These are phyloP conservation scores for Lutjanus campechanus DNA, from an alignment of 2,797 vertebrate species.

Conservation along the genomic window DNA sequence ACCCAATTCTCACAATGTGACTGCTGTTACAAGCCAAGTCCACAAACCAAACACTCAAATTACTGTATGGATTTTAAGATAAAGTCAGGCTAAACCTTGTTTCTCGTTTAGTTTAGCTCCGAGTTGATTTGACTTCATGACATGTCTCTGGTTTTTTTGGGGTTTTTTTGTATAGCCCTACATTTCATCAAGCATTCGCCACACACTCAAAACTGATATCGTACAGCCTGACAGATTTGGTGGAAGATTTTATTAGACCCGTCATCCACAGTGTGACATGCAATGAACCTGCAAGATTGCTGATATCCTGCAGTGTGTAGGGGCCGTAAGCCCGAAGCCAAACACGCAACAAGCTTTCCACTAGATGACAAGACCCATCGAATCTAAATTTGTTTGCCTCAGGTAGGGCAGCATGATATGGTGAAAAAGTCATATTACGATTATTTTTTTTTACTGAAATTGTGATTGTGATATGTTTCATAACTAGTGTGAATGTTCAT, in stretches of 20 bases:
- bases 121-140: not conserved
- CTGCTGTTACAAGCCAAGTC: not conserved
- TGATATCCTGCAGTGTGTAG: slow-evolving; percentile 22
- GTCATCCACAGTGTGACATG: slow-evolving; percentile 39
- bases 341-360: not conserved
- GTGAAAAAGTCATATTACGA: no score
- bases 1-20: not conserved
- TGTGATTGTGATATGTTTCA: no score
- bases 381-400: slow-evolving; percentile 12
- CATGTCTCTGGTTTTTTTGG: not conserved
- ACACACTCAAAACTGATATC: slow-evolving; percentile 14
- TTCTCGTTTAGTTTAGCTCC: not conserved
- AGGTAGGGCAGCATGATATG: no score
- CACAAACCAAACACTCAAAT: not conserved
- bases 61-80: not conserved
- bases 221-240: slow-evolving; percentile 29
- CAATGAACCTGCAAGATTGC: not conserved
- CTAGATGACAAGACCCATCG: slow-evolving; percentile 17
- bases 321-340: slow-evolving; percentile 23
- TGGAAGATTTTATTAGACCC: slow-evolving; percentile 35
- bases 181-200: slow-evolving; percentile 18
- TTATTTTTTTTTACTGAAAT: no score
- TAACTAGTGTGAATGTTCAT: no score
- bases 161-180: not conserved
- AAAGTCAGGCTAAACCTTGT: not conserved